phyloP scores from a whole-genome alignment of 2,888 invertebrate species.

The Acanthosepion pharaonis region DNA sequence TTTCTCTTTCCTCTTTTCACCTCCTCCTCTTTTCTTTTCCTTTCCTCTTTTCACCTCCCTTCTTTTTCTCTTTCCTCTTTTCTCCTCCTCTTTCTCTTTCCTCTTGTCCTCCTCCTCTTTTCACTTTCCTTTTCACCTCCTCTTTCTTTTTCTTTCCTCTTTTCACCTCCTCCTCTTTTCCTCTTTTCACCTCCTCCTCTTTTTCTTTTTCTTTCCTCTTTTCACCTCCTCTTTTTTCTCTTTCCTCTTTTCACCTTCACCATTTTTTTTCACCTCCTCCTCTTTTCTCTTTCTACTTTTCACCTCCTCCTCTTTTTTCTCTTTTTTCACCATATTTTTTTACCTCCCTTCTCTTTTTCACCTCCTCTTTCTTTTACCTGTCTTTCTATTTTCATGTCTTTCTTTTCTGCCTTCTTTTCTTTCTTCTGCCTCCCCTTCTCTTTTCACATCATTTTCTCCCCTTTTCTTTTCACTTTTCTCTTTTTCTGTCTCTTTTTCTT shows the following conservation, averaged over 20 bases:
- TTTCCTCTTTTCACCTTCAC: too few relatives aligned
- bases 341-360: not conserved
- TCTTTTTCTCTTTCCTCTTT: not conserved
- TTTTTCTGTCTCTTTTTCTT: not conserved
- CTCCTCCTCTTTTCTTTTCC: not conserved
- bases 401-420: not conserved
- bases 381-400: too few relatives aligned
- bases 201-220: too few relatives aligned
- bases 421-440: not conserved
- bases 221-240: too few relatives aligned
- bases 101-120: too few relatives aligned
- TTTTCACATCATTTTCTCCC: not conserved
- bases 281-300: not conserved
- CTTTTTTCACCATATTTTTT: too few relatives aligned
- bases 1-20: not conserved
- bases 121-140: not conserved
- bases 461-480: not conserved
- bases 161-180: too few relatives aligned
- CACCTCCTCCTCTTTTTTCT: not conserved
- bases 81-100: not conserved
- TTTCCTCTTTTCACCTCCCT: not conserved
- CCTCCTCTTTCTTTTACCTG: not conserved
- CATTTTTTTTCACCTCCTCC: not conserved
- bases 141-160: not conserved
- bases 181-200: not conserved